phyloP scores from a whole-genome alignment of 2,113 vertebrate species.

The Calyptommatus sinebrachiatus region DNA sequence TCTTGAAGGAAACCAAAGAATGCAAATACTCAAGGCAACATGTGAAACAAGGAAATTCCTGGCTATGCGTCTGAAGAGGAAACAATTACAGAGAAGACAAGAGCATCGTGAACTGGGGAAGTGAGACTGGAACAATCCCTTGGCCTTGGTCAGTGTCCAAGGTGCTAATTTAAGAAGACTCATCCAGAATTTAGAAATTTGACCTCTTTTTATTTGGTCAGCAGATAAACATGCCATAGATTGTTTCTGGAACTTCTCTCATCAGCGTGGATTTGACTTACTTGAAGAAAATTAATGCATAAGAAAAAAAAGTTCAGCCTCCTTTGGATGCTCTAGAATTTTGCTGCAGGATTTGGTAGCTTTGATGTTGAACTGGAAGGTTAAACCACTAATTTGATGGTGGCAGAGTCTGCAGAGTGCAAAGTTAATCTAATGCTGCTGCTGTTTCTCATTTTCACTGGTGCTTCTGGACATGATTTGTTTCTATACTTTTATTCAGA shows the following conservation, averaged over 20 bases:
- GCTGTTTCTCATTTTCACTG: background rate
- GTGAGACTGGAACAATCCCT: background rate
- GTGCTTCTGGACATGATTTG: background rate
- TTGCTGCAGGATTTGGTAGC: background rate
- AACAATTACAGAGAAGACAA: conserved; percentile 1
- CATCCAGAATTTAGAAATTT: background rate
- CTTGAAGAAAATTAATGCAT: background rate
- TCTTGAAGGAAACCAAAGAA: conserved; percentile 14
- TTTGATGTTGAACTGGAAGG: background rate
- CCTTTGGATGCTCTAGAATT: background rate
- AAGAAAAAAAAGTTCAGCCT: background rate
- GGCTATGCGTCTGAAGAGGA: background rate
- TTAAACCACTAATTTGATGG: background rate
- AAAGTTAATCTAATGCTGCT: background rate
- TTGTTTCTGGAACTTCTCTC: background rate
- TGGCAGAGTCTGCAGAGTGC: background rate
- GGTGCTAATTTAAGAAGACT: background rate
- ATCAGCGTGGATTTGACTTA: background rate
- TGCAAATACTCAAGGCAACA: background rate
- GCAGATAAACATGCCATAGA: background rate
- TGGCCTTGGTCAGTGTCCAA: background rate
- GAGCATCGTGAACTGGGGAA: conserved; percentile 1
- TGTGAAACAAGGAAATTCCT: background rate
- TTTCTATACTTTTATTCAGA: background rate
- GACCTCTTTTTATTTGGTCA: background rate